Base-by-base conservation (phyloP, 2,888 invertebrate species). In the Synanthedon myopaeformis region DNA sequence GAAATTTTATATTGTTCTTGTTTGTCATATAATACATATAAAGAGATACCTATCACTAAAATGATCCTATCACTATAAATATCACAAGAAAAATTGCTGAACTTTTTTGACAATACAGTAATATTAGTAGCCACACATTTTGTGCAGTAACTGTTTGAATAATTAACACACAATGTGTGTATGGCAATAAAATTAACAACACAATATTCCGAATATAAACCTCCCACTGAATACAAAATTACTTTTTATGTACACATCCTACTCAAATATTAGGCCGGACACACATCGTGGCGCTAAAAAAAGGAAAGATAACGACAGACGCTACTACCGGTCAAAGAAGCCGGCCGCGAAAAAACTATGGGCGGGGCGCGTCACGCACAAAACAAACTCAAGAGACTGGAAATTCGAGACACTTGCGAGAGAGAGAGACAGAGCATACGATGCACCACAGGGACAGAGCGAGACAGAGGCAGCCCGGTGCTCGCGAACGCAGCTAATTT, bases 331-430 rank as follows among this genome's bases (percentile, higher is more conserved):
- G 82, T 78, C 85, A 84, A 85, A 86, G 82, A 50, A 70, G 66
- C 72, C 72, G 69, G 62, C 63, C 62, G 61, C 61, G 61, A 67
- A 66, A 55, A 55, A 63, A 64, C 64, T 55, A 65, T 64, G 81
- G 86, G 86, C 86, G 86, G 72, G 82, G 80, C 85, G 67, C 82
- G 83, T 86, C 85, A 85, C 85, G 85, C 84, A 77, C 82, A 76
- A 86, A 86, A 86, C 86, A 87, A 85, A 86, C 84, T 78, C 58
- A 58, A 62, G 67, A 69, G 35, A 35, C 35, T 35, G 35, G 35
- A 87, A 85, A 86, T 84, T 78, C 58, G 59, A 62, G 67, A 69
- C 75, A 74, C 76, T 76, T 67, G 70, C 69, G 74, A 52, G 67
- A 63, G 74, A 63, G 74, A 83, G 66, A 70, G 72, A 70, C 76